Evolutionary conservation across 2,888 invertebrate species (phyloP), one percentile per base, ranked within the genome.

Genomic region (Hydropsyche betteni): DNA sequence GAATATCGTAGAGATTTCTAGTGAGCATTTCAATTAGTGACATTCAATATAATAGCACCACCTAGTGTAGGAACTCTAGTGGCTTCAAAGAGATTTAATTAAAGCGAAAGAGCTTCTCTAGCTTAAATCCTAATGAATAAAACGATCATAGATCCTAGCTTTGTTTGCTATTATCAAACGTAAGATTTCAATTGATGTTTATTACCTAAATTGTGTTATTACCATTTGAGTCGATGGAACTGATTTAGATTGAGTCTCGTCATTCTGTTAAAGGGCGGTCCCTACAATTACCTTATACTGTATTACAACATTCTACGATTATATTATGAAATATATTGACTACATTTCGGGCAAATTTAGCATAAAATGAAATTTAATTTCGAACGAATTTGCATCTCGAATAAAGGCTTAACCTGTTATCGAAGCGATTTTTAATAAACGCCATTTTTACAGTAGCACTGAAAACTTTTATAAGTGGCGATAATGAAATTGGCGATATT

Each of bases 11-110:
- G 34, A 64, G 36, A 36, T 64, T 44, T 44, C 64, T 36, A 64
- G 34, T 64, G 34, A 64, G 64, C 64, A 64, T 64, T 64, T 64
- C 64, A 64, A 64, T 64, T 64, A 64, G 64, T n/a, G 36, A 36
- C n/a, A 34, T 34, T 36, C 36, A 33, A 64, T n/a, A 44, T 44
- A 44, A 44, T 44, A 44, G 44, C 44, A 44, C 8, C 36, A 36
- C 36, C n/a, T 55, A 64, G 34, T 12, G 34, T 33, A 36, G 24
- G 36, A 64, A 64, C 64, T 64, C 24, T 3, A 24, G 64, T 24
- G 8, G 64, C 36, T 64, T 64, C 36, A 36, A 64, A 64, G 64
- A 24, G 64, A 64, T 64, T 64, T 64, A 36, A 36, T 64, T 64
- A 36, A 34, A 36, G n/a, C 34, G 64, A 64, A 36, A 64, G 64